A percentile compares a stretch with the other conserved stretches of the same genome.
Evolutionary conservation across 2,888 invertebrate genomes (phyloP).

Genomic region (Leucophenga montana): DNA sequence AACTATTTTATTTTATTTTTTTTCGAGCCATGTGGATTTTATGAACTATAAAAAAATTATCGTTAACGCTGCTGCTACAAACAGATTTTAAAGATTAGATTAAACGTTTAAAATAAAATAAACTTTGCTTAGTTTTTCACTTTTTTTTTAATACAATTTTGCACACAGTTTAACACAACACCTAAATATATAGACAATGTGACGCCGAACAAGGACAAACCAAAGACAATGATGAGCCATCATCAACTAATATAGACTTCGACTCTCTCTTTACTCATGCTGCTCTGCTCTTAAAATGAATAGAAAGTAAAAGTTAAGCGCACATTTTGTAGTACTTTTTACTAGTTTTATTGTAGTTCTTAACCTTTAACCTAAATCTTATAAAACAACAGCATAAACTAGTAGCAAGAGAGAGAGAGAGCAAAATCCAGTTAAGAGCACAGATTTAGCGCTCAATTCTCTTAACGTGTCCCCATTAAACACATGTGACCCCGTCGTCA

Average conservation of each 20-base stretch:
- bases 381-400: neutral
- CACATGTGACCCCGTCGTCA: conserved; percentile 11
- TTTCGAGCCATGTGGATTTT: neutral
- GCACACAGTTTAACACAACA: too few relatives aligned
- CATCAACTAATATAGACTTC: too few relatives aligned
- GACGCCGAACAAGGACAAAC: conserved; percentile 3
- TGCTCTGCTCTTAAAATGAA: neutral
- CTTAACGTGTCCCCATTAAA: conserved; percentile 28
- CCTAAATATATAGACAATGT: neutral
- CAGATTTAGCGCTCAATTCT: conserved; percentile 51
- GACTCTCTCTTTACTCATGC: too few relatives aligned
- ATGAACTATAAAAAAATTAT: neutral
- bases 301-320: conserved; percentile 18
- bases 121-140: too few relatives aligned
- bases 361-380: conserved; percentile 62
- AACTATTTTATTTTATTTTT: conserved; percentile 29
- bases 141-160: too few relatives aligned
- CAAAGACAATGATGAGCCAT: neutral
- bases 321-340: neutral
- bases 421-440: neutral
- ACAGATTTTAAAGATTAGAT: conserved; percentile 12
- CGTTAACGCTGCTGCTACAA: neutral
- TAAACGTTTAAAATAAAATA: neutral
- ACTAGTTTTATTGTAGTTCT: conserved; percentile 30
- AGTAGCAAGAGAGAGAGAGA: neutral